Evolutionary conservation across 1,140 invertebrate species (phyloP), one percentile per base, ranked within the genome.

Genomic region (Panulirus ornatus): DNA sequence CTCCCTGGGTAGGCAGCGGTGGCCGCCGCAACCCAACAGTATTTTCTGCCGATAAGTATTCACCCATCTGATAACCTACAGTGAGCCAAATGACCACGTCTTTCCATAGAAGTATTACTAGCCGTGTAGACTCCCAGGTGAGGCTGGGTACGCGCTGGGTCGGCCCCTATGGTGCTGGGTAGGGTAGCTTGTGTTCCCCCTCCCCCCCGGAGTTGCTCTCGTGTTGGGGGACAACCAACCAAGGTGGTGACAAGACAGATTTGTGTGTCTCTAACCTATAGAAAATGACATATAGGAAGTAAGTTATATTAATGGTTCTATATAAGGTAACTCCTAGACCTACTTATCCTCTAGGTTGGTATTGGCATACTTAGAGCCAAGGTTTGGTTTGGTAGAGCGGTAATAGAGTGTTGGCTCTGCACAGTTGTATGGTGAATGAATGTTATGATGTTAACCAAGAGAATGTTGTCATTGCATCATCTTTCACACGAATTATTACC

Each of bases 101-200:
- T 89, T 89, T 89, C 88, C 88, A 89, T 89, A 89, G 88, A 89
- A 89, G 88, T 89, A 89, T 89, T 89, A 89, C 75, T 89, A 88
- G 76, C 85, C 85, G 40, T 38, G n/a, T 89, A 89, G 88, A 86
- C 66, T 54, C n/a, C 42, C 30, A 58, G 22, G 36, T 75, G 88
- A 89, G 88, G 88, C 88, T 89, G 88, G 88, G 87, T 66, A 34
- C 44, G 88, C 51, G 88, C 79, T 89, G 88, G 79, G 66, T 83
- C 51, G 42, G 63, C 38, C 79, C n/a, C 40, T n/a, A 89, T 75
- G 88, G 88, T 89, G 88, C 88, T 89, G 88, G 88, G 79, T 89
- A 83, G 79, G 79, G 44, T 75, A n/a, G n/a, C n/a, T n/a, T 76
- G 81, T 82, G 79, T 83, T 30, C 79, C 36, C 79, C 82, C 42